These are phyloP conservation scores for Rhineura floridana DNA, from an alignment of 2,113 vertebrate species.

Conservation along the genomic window DNA sequence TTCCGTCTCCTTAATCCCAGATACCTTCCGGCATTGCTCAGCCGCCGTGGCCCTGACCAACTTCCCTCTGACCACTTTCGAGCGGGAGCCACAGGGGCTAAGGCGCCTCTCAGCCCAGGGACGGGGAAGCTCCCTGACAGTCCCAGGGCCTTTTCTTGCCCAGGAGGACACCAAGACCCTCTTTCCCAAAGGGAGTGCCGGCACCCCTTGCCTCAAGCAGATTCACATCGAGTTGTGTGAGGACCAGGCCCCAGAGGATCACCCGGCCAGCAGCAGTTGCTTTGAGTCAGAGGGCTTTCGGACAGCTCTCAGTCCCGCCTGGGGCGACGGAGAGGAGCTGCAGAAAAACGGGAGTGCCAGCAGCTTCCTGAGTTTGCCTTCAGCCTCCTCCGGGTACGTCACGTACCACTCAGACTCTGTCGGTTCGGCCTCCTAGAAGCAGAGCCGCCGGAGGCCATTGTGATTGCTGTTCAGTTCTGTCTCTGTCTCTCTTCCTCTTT, in stretches of 20 bases:
- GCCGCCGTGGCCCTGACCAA: conserved; percentile 69
- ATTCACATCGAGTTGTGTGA: conserved; percentile 38
- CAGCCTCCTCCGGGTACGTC: conserved; percentile 83
- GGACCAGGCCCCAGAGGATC: conserved; percentile 5
- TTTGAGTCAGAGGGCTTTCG: conserved; percentile 59
- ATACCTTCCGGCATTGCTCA: conserved; percentile 71
- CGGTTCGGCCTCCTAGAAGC: conserved; percentile 79
- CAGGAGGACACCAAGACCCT: conserved; percentile 36
- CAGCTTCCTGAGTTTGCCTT: conserved; percentile 88
- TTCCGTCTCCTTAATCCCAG: conserved; percentile 79
- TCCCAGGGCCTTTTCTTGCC: neutral
- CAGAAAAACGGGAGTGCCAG: conserved; percentile 79
- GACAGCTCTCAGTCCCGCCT: conserved; percentile 65
- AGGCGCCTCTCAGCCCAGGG: conserved; percentile 74
- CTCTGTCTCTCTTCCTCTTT: neutral
- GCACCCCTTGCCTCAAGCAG: neutral
- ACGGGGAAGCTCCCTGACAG: conserved; percentile 57
- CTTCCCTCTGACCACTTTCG: conserved; percentile 86
- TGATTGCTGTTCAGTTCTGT: neutral
- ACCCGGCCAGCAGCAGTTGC: conserved; percentile 4
- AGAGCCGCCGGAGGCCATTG: fast-evolving
- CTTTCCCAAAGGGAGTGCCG: conserved; percentile 19
- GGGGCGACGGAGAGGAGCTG: conserved; percentile 73
- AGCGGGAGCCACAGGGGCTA: conserved; percentile 83
- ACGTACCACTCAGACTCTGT: conserved; percentile 86